phyloP scores from a whole-genome alignment of 2,888 invertebrate genomes.

The Ormyrus nitidulus region DNA sequence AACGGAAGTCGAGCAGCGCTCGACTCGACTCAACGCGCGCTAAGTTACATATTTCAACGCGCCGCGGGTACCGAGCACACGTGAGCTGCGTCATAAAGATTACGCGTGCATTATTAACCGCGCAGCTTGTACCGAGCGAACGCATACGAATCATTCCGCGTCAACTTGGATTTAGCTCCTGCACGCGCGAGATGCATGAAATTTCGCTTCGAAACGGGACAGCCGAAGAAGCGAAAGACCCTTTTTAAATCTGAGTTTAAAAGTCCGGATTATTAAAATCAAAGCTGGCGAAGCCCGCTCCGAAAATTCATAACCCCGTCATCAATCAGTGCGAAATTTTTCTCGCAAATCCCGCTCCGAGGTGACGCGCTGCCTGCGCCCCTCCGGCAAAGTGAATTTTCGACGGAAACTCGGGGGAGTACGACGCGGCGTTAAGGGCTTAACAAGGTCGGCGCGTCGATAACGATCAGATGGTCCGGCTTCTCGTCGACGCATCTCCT shows the following conservation, averaged over 20 bases:
- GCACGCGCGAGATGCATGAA: too few species aligned
- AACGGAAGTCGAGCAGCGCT: constrained; percentile 12
- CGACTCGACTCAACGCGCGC: constrained; percentile 3
- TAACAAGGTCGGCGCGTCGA: neutral
- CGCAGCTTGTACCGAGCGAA: neutral
- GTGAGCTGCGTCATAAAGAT: constrained; percentile 14
- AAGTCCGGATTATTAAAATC: too few species aligned
- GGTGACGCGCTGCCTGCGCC: too few species aligned
- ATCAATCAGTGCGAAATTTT: too few species aligned
- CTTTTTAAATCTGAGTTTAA: too few species aligned
- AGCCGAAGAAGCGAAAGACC: too few species aligned
- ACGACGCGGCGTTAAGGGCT: neutral
- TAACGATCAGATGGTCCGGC: neutral
- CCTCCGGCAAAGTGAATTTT: too few species aligned
- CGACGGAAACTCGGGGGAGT: neutral
- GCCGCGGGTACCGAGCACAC: neutral
- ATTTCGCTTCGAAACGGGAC: too few species aligned
- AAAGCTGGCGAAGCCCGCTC: too few species aligned
- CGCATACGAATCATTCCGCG: neutral
- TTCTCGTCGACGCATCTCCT: neutral
- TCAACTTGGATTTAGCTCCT: too few species aligned
- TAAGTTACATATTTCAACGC: constrained; percentile 17
- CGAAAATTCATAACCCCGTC: too few species aligned
- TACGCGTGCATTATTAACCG: constrained; percentile 32
- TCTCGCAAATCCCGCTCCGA: too few species aligned